phyloP scores from a whole-genome alignment of 2,888 invertebrate species.

The Meteorus cinctellus region DNA sequence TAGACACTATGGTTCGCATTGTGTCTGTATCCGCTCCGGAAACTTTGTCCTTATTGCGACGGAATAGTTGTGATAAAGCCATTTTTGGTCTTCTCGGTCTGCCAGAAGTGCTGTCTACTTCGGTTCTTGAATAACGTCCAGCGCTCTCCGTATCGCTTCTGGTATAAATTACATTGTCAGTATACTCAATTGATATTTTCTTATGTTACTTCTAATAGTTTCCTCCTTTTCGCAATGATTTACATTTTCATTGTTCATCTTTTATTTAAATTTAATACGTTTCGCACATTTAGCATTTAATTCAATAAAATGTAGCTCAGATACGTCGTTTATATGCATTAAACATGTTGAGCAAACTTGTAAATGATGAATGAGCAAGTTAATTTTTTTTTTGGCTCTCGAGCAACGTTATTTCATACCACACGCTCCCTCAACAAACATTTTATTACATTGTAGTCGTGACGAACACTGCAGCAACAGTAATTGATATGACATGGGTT shows the following conservation, averaged over 20 bases:
- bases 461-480: not conserved
- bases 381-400: not conserved
- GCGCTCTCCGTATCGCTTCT: slow-evolving; percentile 83
- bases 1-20: slow-evolving; percentile 68
- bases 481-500: not conserved
- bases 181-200: not conserved
- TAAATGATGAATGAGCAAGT: not conserved
- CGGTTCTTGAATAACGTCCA: slow-evolving; percentile 71
- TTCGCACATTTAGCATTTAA: not conserved
- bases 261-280: not conserved
- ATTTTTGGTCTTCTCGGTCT: slow-evolving; percentile 65
- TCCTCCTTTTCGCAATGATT: not conserved
- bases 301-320: not conserved
- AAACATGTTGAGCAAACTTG: not conserved
- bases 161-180: slow-evolving; percentile 39
- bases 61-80: slow-evolving; percentile 69
- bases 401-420: not conserved
- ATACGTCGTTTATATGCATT: not conserved
- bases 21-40: slow-evolving; percentile 72
- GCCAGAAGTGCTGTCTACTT: slow-evolving; percentile 65
- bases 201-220: slow-evolving; percentile 21
- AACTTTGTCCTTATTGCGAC: slow-evolving; percentile 73
- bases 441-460: slow-evolving; percentile 9
- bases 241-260: not conserved
- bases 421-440: not conserved